phyloP scores from a whole-genome alignment of 1,140 invertebrate genomes.

The Harpegnathos saltator region DNA sequence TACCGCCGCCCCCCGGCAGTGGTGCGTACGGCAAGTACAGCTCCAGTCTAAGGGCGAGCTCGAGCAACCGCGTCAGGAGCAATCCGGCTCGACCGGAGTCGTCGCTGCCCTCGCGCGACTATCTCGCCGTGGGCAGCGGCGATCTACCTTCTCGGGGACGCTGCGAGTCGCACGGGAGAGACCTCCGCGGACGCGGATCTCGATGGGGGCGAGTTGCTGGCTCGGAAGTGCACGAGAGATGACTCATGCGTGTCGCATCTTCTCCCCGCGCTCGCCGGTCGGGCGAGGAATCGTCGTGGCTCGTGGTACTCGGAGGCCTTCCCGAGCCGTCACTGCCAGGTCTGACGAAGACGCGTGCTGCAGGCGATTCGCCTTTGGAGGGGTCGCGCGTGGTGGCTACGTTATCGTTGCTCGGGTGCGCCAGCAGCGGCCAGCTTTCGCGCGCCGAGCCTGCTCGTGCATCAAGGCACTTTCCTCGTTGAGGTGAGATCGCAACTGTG shows the following conservation, averaged over 20 bases:
- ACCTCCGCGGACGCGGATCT: neutral
- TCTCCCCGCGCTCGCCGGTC: neutral
- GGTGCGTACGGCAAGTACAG: conserved; percentile 85
- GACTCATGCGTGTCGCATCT: conserved; percentile 8
- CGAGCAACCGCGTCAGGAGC: conserved; percentile 17
- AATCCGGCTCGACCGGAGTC: neutral
- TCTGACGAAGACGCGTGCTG: neutral
- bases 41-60: conserved; percentile 82
- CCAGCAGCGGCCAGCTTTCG: neutral
- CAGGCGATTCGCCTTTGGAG: no score
- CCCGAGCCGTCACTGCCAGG: neutral
- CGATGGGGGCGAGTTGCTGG: neutral
- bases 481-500: neutral
- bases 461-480: conserved; percentile 38
- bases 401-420: no score
- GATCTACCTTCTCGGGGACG: neutral
- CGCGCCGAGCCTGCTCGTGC: conserved; percentile 1
- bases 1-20: conserved; percentile 84
- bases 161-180: neutral
- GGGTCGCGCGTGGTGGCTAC: no score
- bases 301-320: neutral
- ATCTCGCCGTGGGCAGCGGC: no score
- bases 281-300: neutral
- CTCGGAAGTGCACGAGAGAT: neutral
- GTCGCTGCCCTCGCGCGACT: neutral